These are phyloP conservation scores for Dermatemys mawii DNA, from an alignment of 2,113 vertebrate species.

Conservation along the genomic window DNA sequence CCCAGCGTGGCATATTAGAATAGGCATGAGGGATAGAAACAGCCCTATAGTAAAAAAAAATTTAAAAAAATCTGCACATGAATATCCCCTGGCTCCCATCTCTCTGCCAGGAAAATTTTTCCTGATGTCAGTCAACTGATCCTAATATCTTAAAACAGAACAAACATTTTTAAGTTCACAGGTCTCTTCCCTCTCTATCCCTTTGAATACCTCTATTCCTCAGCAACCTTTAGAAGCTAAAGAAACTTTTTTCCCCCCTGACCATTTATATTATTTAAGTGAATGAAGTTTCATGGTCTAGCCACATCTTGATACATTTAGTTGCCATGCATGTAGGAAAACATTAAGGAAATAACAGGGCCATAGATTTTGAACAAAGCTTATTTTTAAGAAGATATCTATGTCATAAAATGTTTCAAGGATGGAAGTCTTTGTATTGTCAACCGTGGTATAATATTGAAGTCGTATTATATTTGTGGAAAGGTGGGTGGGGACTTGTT, in stretches of 20 bases:
- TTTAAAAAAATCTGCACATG: constrained; percentile 64
- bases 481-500: not conserved
- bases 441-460: not conserved
- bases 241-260: constrained; percentile 3
- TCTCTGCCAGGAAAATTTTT: constrained; percentile 71
- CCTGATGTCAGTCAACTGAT: constrained; percentile 71
- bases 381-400: constrained; percentile 17
- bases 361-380: not conserved
- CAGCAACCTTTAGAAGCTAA: not conserved
- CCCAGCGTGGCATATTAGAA: constrained; percentile 68
- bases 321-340: constrained; percentile 24
- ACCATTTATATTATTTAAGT: constrained; percentile 45
- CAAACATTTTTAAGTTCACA: constrained; percentile 64
- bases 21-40: constrained; percentile 65
- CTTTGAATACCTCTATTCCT: not conserved
- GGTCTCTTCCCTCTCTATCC: constrained; percentile 28
- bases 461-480: not conserved
- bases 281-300: constrained; percentile 40
- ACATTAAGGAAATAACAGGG: not conserved
- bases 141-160: constrained; percentile 68
- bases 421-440: not conserved
- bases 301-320: constrained; percentile 30
- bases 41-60: constrained; percentile 64
- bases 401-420: constrained; percentile 9
- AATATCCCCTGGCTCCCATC: constrained; percentile 66